Conservation (phyloP, 2,797 vertebrate genomes). For the Phalanger gymnotis region DNA sequence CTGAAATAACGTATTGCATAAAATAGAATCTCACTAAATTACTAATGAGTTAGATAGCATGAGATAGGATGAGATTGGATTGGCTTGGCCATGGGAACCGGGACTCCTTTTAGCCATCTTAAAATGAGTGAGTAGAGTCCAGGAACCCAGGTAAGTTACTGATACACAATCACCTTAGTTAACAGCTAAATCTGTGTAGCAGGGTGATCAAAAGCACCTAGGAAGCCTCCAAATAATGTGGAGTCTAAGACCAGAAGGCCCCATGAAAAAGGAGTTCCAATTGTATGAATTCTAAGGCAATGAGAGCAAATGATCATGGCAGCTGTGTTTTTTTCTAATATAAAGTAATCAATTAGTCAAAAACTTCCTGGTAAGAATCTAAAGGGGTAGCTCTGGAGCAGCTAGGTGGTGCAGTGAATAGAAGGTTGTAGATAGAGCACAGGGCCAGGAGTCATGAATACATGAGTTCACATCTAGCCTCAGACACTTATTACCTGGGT, state of each 20-base stretch:
- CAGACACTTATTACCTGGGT: not conserved
- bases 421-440: not conserved
- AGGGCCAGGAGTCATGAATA: not conserved
- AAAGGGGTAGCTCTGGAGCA: not conserved
- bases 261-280: not conserved
- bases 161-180: not conserved
- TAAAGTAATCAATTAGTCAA: not conserved
- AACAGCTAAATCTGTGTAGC: not conserved
- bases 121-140: not conserved
- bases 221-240: not conserved
- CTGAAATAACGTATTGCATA: not conserved
- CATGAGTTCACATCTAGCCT: not conserved
- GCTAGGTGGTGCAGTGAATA: not conserved
- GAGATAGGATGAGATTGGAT: not conserved
- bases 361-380: not conserved
- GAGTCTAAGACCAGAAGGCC: not conserved
- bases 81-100: not conserved
- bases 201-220: not conserved
- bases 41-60: not conserved
- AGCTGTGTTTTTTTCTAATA: not conserved
- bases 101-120: not conserved
- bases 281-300: not conserved
- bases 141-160: not conserved
- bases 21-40: not conserved
- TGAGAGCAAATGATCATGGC: not conserved